Evolutionary conservation across 2,888 invertebrate genomes (phyloP).

Genomic region (Euspilapteryx auroguttella): DNA sequence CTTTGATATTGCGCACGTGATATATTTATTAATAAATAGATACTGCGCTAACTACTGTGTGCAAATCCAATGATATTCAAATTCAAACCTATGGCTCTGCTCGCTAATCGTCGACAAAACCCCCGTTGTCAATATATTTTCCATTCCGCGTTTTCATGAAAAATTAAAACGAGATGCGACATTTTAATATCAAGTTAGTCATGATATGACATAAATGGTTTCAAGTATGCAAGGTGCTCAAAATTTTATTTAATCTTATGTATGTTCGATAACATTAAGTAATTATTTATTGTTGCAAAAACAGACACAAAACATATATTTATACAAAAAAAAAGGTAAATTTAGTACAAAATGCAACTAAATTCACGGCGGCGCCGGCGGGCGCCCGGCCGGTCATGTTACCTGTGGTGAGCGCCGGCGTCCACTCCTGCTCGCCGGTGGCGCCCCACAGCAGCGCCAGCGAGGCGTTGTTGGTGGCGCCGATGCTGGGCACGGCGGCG

Average conservation of each 20-base stretch:
- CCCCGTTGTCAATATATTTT: slow-evolving; percentile 33
- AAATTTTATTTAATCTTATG: not conserved
- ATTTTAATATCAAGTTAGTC: slow-evolving; percentile 1
- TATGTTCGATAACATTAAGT: not conserved
- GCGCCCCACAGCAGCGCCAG: slow-evolving; percentile 88
- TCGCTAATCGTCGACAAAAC: slow-evolving; percentile 36
- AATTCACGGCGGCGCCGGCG: not conserved
- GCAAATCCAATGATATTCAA: slow-evolving; percentile 41
- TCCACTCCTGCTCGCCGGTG: slow-evolving; percentile 97
- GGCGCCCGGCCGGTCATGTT: no score
- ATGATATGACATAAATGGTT: not conserved
- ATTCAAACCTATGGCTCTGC: slow-evolving; percentile 58
- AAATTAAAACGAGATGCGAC: slow-evolving; percentile 31
- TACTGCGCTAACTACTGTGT: slow-evolving; percentile 34
- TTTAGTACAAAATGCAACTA: no score
- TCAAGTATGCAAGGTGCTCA: not conserved
- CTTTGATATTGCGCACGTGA: no score
- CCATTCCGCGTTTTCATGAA: slow-evolving; percentile 52
- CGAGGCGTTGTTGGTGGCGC: slow-evolving; percentile 46
- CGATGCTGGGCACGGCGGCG: slow-evolving; percentile 14
- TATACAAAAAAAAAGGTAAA: no score
- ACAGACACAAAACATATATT: no score
- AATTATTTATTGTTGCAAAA: no score
- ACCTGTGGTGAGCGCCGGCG: slow-evolving; percentile 94
- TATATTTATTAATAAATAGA: no score